Base-by-base conservation (phyloP, 2,113 vertebrate species). In the Colius striatus region DNA sequence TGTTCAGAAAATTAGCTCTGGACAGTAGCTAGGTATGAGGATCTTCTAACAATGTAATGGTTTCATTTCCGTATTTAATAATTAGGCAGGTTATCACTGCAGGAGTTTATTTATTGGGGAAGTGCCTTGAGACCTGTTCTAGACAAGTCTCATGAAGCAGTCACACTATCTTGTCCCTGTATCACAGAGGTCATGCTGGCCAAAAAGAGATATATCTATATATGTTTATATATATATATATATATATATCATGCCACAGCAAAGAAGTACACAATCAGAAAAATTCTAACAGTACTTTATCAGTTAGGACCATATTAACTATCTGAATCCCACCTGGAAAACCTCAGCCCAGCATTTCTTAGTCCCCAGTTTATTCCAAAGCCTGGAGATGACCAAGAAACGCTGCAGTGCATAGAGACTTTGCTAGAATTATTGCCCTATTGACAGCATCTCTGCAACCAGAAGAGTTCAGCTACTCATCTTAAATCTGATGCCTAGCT, bases 1-100 rank as follows among this genome's bases (percentile, higher is more conserved):
- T 86, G 87, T 75, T 96, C 74, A 89, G 97, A 96, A 97, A 97
- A 97, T 95, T 95, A 97, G 92, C 57, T 71, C 57, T 58, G 77
- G 88, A 95, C 85, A 95, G 96, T 93, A 96, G 75, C 48, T 78
- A 94, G 79, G 75, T 61, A 91, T 83, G 72, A 81, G 65, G 85
- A 77, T 87, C 84, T 81, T 96, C 87, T 78, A 68, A 86, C 73
- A 84, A 50, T 22, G 60, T 34, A 67, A 89, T 63, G 65, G 73
- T 78, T 96, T 90, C 4, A 53, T 81, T 92, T 74, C 48, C 45
- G 11, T 43, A 36, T 94, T 75, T 93, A 82, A 93, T 53, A 86
- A 90, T 72, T 66, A 55, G 55, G 85, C 87, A 95, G 86, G 90
- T 70, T 78, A 80, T 77, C 70, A 34, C 48, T 89, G 88, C 53